A percentile compares a stretch with the other conserved stretches of the same genome.
These are phyloP conservation scores for Drosophila yakuba DNA, from an alignment of 1,140 invertebrate genomes.

Conservation along the genomic window DNA sequence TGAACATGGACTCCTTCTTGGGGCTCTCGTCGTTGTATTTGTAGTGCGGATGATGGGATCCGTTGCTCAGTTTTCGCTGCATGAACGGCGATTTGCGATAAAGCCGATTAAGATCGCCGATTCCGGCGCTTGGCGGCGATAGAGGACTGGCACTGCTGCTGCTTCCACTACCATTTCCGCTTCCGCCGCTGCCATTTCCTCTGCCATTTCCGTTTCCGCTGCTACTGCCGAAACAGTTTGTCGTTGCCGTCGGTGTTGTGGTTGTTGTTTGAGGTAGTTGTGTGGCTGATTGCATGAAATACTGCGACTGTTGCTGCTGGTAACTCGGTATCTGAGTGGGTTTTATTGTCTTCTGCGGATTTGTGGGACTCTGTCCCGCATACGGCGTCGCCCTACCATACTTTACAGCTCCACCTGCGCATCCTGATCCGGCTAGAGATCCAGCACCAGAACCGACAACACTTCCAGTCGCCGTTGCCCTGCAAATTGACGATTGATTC, in stretches of 20 bases:
- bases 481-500: conserved; percentile 30
- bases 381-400: conserved; percentile 35
- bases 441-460: not conserved
- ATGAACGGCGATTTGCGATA: conserved; percentile 82
- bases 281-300: conserved; percentile 77
- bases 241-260: conserved; percentile 33
- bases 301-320: conserved; percentile 67
- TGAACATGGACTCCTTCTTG: conserved; percentile 81
- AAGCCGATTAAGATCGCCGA: conserved; percentile 61
- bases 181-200: conserved; percentile 13
- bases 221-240: conserved; percentile 56
- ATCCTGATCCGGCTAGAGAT: conserved; percentile 21
- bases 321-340: conserved; percentile 80
- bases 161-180: conserved; percentile 28
- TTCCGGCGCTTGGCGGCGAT: conserved; percentile 28
- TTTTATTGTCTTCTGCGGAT: conserved; percentile 72
- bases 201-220: conserved; percentile 19
- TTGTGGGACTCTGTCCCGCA: conserved; percentile 31
- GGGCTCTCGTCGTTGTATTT: conserved; percentile 76
- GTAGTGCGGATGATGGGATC: conserved; percentile 46
- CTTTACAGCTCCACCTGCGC: conserved; percentile 30
- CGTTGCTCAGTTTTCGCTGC: conserved; percentile 79
- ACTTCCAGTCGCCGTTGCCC: conserved; percentile 32
- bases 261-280: conserved; percentile 79
- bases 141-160: conserved; percentile 35